A percentile compares a stretch with the other conserved stretches of the same genome.
Evolutionary conservation across 1,140 invertebrate species (phyloP).

Genomic region (Zaprionus kolodkinae): DNA sequence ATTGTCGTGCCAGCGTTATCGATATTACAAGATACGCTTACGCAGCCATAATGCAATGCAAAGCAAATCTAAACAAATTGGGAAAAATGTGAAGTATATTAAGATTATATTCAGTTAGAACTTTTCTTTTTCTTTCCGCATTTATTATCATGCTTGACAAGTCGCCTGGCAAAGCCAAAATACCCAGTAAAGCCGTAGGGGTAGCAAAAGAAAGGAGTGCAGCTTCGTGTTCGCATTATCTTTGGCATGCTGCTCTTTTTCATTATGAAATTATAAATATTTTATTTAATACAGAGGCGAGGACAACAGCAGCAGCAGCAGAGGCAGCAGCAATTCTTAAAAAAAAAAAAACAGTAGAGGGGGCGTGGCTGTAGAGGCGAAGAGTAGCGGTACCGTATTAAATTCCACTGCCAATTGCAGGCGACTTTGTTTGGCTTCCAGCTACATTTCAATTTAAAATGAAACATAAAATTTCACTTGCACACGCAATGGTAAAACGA

Average conservation of each 20-base stretch:
- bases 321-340: neutral
- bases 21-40: neutral
- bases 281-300: conserved; percentile 51
- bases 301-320: conserved; percentile 27
- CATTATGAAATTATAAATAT: conserved; percentile 65
- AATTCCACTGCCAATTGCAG: conserved; percentile 63
- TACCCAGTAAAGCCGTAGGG: neutral
- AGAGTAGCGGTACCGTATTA: conserved; percentile 31
- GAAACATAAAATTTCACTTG: conserved; percentile 63
- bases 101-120: neutral
- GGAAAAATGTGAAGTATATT: neutral
- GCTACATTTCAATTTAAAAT: conserved; percentile 67
- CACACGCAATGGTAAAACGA: conserved; percentile 44
- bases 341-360: neutral
- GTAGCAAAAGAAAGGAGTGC: conserved; percentile 14
- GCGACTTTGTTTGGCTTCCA: conserved; percentile 57
- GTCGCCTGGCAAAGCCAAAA: neutral
- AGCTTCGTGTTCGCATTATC: conserved; percentile 30
- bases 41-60: too few species aligned
- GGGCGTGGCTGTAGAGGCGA: neutral
- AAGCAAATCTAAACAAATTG: neutral
- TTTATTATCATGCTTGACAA: neutral
- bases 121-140: neutral
- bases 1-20: neutral
- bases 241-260: conserved; percentile 52